These are phyloP conservation scores for Ligdia adustata DNA, from an alignment of 2,888 invertebrate genomes.

Conservation along the genomic window DNA sequence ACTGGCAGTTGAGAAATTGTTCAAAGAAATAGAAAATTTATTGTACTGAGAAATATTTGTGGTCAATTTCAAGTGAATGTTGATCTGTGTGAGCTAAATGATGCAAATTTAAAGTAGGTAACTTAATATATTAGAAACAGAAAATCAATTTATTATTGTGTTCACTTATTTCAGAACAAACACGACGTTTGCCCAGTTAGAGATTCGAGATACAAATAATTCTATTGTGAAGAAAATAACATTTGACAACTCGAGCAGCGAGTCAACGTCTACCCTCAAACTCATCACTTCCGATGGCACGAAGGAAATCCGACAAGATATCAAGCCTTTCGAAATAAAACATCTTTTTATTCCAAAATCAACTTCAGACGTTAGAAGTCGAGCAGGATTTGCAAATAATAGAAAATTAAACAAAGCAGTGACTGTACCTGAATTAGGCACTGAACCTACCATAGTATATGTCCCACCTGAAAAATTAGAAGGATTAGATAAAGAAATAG, in stretches of 20 bases:
- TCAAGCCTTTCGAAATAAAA: slow-evolving; percentile 75
- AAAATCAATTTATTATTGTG: slow-evolving; percentile 14
- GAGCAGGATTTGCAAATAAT: slow-evolving; percentile 71
- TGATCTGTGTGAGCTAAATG: slow-evolving; percentile 3
- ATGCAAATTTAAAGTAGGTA: slow-evolving; percentile 1
- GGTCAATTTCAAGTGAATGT: neutral
- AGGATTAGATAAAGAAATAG: slow-evolving; percentile 72
- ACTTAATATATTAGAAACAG: slow-evolving; percentile 16
- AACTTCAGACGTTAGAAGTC: slow-evolving; percentile 68
- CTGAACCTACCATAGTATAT: slow-evolving; percentile 67
- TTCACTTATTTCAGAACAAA: slow-evolving; percentile 69
- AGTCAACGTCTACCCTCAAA: slow-evolving; percentile 60
- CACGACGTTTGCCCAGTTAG: slow-evolving; percentile 75
- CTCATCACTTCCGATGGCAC: slow-evolving; percentile 68
- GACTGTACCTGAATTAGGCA: slow-evolving; percentile 54
- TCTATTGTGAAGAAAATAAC: slow-evolving; percentile 70
- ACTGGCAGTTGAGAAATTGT: slow-evolving; percentile 9
- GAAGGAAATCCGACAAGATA: slow-evolving; percentile 67
- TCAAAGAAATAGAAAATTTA: slow-evolving; percentile 4
- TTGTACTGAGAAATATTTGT: slow-evolving; percentile 2
- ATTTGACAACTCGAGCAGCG: slow-evolving; percentile 70
- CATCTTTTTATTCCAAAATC: slow-evolving; percentile 72
- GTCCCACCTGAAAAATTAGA: slow-evolving; percentile 77
- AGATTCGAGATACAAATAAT: slow-evolving; percentile 69
- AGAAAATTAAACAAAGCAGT: slow-evolving; percentile 60